Evolutionary conservation across 2,888 invertebrate species (phyloP).

Genomic region (Epinotia nisella): DNA sequence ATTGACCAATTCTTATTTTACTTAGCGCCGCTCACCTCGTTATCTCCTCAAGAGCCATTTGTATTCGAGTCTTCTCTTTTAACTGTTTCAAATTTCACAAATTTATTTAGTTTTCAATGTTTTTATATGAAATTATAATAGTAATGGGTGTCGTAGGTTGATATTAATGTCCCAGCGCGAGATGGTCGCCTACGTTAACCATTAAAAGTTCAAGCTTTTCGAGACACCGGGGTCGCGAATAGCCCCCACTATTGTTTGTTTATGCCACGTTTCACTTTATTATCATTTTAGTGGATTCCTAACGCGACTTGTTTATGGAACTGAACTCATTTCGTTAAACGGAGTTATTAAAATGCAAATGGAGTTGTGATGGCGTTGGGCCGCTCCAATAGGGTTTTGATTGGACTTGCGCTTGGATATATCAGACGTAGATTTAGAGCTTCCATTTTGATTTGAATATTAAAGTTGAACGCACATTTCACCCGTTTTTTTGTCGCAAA

Average conservation of each 20-base stretch:
- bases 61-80: conserved; percentile 36
- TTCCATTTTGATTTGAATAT: background rate
- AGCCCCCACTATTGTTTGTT: conserved; percentile 37
- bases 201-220: conserved; percentile 58
- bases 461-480: background rate
- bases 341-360: conserved; percentile 45
- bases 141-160: conserved; percentile 65
- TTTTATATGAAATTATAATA: conserved; percentile 45
- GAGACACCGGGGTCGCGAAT: conserved; percentile 10
- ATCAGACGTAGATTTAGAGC: conserved; percentile 11
- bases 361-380: conserved; percentile 25
- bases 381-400: conserved; percentile 34
- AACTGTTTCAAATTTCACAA: conserved; percentile 42
- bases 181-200: conserved; percentile 66
- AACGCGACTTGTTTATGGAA: conserved; percentile 44
- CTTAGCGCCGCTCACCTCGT: conserved; percentile 27
- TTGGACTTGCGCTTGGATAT: conserved; percentile 21
- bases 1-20: conserved; percentile 24
- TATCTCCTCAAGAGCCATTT: conserved; percentile 32
- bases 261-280: conserved; percentile 44
- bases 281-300: conserved; percentile 43
- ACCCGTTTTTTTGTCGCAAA: background rate
- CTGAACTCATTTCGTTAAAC: conserved; percentile 44
- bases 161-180: conserved; percentile 57
- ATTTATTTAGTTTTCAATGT: conserved; percentile 41